Base-by-base conservation (phyloP, 30 jellyfish, hydroid and myxozoan species). In the Hydractinia symbiolongicarpus region DNA sequence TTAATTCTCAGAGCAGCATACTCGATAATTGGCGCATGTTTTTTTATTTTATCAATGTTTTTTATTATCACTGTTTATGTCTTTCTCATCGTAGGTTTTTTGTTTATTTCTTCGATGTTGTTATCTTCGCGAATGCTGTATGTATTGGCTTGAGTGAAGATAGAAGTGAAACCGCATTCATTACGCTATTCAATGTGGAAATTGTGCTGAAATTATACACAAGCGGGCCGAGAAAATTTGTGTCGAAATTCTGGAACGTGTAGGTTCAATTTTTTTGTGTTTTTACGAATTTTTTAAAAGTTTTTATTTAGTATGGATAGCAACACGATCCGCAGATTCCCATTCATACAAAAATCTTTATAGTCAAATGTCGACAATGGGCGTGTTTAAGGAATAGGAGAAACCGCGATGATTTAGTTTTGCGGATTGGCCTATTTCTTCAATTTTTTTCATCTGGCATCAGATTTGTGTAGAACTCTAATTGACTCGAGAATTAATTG, bases 131-230 rank as follows among this genome's bases (percentile, higher is more conserved):
- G 62, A 94, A 94, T 56, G 96, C 99, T 1, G 73, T 94, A 61
- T 87, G 99, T 86, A 94, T 94, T 54, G 99, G 95, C 8, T 76
- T 88, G 68, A 94, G 84, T 53, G 68, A 70, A 53, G 95, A 94
- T 53, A 88, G 66, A 7, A 94, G 88, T 40, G 99, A 94, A 61
- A 68, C 80, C n/a, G 92, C 90, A 4, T 94, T 94, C 71, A 88
- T 94, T 9, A 76, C 70, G 7, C 49, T 85, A 20, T 94, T 94
- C 94, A 94, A 94, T 81, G 50, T 94, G 79, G 99, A 94, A 77
- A 94, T 94, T 76, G 8, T 82, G n/a, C 91, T 88, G 55, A 94
- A 94, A 80, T 58, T 88, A 67, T 94, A 88, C 90, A 87, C 99
- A 4, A 71, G 86, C 55, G 99, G 99, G 66, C 76, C 94, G 21